Conservation (phyloP, 2,113 vertebrate genomes). For the Maylandia zebra region DNA sequence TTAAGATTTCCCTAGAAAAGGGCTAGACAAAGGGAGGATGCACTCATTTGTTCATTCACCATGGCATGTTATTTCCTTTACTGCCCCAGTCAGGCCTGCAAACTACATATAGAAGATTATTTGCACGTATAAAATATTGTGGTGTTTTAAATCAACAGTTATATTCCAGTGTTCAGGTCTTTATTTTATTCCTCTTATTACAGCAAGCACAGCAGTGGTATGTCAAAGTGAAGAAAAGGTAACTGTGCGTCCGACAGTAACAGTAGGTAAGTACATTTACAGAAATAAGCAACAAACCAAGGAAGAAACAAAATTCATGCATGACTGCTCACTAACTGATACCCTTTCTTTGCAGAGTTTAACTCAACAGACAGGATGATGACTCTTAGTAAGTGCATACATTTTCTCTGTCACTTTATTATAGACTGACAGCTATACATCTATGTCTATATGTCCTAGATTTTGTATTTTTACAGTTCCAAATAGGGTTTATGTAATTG, state of each 20-base stretch:
- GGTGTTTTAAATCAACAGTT: not conserved
- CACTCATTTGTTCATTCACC: not conserved
- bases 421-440: not conserved
- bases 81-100: not conserved
- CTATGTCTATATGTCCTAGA: not conserved
- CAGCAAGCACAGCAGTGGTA: slow-evolving; percentile 4
- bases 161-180: not conserved
- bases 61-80: not conserved
- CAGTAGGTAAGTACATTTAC: slow-evolving; percentile 1
- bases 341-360: slow-evolving; percentile 8
- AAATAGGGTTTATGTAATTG: not conserved
- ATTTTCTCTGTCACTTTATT: not conserved
- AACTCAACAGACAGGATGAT: not conserved
- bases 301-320: not conserved
- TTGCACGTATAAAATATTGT: not conserved
- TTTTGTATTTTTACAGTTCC: not conserved
- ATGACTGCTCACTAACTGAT: not conserved
- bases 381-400: slow-evolving; percentile 7
- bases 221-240: slow-evolving; percentile 23
- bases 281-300: not conserved
- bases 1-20: not conserved
- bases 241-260: not conserved
- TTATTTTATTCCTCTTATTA: not conserved
- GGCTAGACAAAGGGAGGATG: slow-evolving; percentile 55
- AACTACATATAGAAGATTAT: not conserved